Evolutionary conservation across 2,888 invertebrate genomes (phyloP).

Genomic region (Augiades crinisus): DNA sequence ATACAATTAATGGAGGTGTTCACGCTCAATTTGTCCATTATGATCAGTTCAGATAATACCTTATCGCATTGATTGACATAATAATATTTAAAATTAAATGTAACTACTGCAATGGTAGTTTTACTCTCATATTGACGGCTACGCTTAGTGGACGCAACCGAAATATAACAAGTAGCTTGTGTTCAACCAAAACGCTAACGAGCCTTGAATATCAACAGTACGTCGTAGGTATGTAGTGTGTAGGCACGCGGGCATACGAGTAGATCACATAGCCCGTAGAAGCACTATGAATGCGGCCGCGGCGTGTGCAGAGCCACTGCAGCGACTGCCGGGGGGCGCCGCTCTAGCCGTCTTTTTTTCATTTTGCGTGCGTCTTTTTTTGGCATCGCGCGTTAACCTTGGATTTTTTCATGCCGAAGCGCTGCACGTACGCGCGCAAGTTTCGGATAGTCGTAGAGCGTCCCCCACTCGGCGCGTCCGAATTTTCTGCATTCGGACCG

Average conservation of each 20-base stretch:
- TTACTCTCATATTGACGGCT: too few species aligned
- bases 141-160: neutral
- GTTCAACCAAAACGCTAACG: neutral
- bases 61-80: too few species aligned
- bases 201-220: neutral
- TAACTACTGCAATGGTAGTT: too few species aligned
- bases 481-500: conserved; percentile 79
- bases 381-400: conserved; percentile 80
- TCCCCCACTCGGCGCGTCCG: conserved; percentile 78
- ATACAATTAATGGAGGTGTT: too few species aligned
- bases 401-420: conserved; percentile 79
- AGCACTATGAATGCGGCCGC: conserved; percentile 40
- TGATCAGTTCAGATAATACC: too few species aligned
- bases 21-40: too few species aligned
- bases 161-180: neutral
- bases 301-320: conserved; percentile 64
- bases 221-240: neutral
- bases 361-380: conserved; percentile 81
- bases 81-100: too few species aligned
- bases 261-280: conserved; percentile 25
- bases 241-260: neutral
- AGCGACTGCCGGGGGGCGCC: conserved; percentile 68
- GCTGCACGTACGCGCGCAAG: conserved; percentile 78
- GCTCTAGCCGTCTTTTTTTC: conserved; percentile 75
- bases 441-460: conserved; percentile 79